Conservation (phyloP, 1,140 invertebrate species). For the Pseudomyrmex gracilis region DNA sequence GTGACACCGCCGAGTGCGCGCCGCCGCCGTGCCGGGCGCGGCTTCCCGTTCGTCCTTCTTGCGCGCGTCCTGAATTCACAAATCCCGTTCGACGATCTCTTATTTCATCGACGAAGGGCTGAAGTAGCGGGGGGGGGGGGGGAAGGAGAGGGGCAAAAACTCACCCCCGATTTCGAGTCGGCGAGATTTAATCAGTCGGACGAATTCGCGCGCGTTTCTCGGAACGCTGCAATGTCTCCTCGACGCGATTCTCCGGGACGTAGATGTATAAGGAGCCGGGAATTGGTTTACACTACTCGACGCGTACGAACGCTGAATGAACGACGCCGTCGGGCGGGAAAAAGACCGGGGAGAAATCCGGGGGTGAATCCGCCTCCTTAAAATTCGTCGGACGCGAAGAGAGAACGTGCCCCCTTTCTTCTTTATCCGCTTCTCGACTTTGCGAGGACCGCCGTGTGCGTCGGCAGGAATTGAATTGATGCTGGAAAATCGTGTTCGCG, state of each 20-base stretch:
- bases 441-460: not conserved
- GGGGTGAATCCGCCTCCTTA: constrained; percentile 49
- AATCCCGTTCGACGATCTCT: constrained; percentile 58
- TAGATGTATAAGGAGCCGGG: constrained; percentile 50
- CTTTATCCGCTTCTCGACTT: constrained; percentile 27
- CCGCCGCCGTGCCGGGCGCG: constrained; percentile 1
- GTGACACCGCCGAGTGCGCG: constrained; percentile 14
- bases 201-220: constrained; percentile 32
- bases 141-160: too few species aligned
- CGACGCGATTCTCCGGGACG: constrained; percentile 25
- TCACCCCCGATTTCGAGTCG: constrained; percentile 19
- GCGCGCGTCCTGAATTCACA: constrained; percentile 40
- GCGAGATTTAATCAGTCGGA: constrained; percentile 66
- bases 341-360: constrained; percentile 29
- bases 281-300: constrained; percentile 67
- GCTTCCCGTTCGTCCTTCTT: constrained; percentile 12
- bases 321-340: constrained; percentile 23
- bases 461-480: constrained; percentile 56
- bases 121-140: not conserved
- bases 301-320: constrained; percentile 12
- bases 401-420: constrained; percentile 4
- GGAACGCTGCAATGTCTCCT: constrained; percentile 3
- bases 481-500: constrained; percentile 43
- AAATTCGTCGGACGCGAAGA: constrained; percentile 54
- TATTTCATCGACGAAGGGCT: constrained; percentile 21